These are phyloP conservation scores for Phaethornis superciliosus DNA, from an alignment of 2,113 vertebrate species.

Conservation along the genomic window DNA sequence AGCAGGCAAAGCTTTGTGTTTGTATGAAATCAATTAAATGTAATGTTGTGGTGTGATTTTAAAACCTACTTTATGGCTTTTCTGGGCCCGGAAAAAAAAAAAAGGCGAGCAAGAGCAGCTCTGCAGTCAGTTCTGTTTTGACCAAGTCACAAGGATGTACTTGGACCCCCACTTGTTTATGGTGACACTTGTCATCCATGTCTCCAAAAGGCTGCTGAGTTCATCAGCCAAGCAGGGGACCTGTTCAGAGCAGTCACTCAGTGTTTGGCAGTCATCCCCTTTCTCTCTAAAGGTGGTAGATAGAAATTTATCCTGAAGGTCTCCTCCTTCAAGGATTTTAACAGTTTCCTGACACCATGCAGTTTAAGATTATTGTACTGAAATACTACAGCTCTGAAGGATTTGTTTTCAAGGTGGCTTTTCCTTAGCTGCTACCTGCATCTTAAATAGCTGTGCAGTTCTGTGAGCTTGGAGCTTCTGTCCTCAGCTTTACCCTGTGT, in stretches of 20 bases:
- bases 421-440: not conserved
- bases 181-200: not conserved
- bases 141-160: not conserved
- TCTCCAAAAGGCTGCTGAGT: not conserved
- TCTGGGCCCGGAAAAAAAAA: no score
- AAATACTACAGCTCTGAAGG: not conserved
- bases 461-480: not conserved
- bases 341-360: not conserved
- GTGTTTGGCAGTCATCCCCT: not conserved
- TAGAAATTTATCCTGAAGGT: not conserved
- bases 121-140: not conserved
- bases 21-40: not conserved
- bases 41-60: not conserved
- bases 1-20: not conserved
- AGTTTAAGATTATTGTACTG: not conserved
- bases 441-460: not conserved
- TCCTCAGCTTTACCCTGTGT: not conserved
- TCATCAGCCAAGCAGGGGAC: not conserved
- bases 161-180: fast-evolving
- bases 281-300: not conserved
- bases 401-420: not conserved
- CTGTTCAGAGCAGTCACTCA: not conserved
- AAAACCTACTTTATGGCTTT: not conserved
- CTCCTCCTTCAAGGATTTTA: not conserved
- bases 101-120: not conserved